A percentile compares a stretch with the other conserved stretches of the same genome.
Evolutionary conservation across 2,888 invertebrate genomes (phyloP).

Genomic region (Acanthosepion pharaonis): DNA sequence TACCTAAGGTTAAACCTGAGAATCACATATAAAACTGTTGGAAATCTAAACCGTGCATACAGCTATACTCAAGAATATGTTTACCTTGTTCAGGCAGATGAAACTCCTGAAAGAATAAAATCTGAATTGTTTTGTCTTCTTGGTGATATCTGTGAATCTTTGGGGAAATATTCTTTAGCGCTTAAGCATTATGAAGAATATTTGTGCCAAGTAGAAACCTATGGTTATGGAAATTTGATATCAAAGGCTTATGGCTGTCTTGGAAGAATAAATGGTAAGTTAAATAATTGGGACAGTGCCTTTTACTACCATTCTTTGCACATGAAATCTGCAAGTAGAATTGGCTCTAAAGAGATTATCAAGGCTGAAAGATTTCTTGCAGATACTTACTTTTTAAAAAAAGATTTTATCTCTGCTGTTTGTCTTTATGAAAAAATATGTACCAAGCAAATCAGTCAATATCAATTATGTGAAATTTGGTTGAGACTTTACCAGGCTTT

Average conservation of each 20-base stretch:
- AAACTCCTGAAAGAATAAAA: constrained; percentile 40
- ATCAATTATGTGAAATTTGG: background rate
- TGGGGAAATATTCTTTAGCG: constrained; percentile 68
- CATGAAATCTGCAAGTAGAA: constrained; percentile 62
- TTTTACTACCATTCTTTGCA: constrained; percentile 69
- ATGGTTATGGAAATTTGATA: constrained; percentile 61
- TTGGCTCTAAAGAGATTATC: constrained; percentile 60
- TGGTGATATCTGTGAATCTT: constrained; percentile 70
- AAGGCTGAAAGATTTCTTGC: constrained; percentile 69
- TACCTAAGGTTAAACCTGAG: constrained; percentile 71
- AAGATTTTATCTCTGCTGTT: constrained; percentile 64
- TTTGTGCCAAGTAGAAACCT: constrained; percentile 60
- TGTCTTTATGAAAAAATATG: constrained; percentile 60
- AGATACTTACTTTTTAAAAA: constrained; percentile 66
- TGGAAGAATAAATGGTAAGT: constrained; percentile 68
- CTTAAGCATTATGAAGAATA: constrained; percentile 67
- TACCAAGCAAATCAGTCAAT: background rate
- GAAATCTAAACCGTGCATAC: constrained; percentile 66
- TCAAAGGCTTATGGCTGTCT: constrained; percentile 71
- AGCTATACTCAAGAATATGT: constrained; percentile 64
- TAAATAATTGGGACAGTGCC: constrained; percentile 66
- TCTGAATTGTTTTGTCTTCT: constrained; percentile 67
- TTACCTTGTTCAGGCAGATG: constrained; percentile 48
- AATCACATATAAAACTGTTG: constrained; percentile 72
- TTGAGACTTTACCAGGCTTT: background rate